Base-by-base conservation (phyloP, 2,888 invertebrate species). In the Hyppa rectilinea region DNA sequence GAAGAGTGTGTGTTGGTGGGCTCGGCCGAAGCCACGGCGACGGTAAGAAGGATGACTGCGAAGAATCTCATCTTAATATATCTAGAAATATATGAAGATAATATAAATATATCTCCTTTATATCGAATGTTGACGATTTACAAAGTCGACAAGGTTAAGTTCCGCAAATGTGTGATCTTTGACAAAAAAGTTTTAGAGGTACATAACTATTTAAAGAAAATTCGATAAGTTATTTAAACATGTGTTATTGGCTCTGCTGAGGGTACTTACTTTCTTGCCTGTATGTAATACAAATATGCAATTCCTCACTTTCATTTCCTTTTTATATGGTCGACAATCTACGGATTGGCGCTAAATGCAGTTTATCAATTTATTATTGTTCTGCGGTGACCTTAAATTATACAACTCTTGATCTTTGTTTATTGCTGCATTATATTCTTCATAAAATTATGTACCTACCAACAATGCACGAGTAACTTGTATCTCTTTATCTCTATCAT, bases 11-110 rank as follows among this genome's bases (percentile, higher is more conserved):
- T 87, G 69, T 88, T 75, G 88, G 89, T 90, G 81, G 91, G 63
- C 52, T 85, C 81, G 71, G 90, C 91, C 74, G 90, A 87, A 43
- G 92, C 91, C 86, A 90, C 92, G 74, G 91, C 85, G 75, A 86
- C 93, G 85, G 92, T 85, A 49, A 92, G 82, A 60, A 92, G 89
- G 83, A 94, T 81, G 61, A 88, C 89, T 47, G 91, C 62, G 81
- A 94, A 82, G 90, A 87, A 92, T 89, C 91, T 93, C 94, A 93
- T 94, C 59, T 85, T 90, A 78, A 67, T 84, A 83, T 40, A 82
- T 81, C 88, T 91, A 86, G 23, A 61, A 76, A 85, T 68, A 60
- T 31, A 67, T 4, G 56, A 47, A 58, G 7, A 10, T 23, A 17
- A 20, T 31, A 52, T 23, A 29, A 23, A 17, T 6, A 40, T n/a